Conservation (phyloP, 2,797 vertebrate species). For the Helicolenus hilgendorfi region DNA sequence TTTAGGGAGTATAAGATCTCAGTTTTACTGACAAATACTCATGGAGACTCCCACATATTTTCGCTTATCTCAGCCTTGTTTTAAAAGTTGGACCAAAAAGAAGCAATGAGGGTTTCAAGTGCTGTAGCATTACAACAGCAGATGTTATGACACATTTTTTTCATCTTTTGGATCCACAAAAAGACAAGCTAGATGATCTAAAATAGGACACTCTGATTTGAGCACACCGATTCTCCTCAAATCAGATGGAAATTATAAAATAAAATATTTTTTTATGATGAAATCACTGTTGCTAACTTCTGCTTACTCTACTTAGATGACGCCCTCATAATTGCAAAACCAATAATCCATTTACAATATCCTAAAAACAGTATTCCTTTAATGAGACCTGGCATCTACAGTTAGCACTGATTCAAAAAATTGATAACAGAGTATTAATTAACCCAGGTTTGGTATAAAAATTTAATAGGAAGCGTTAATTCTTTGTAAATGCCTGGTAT, state of each 20-base stretch:
- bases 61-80: not conserved
- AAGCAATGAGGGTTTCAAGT: not conserved
- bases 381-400: constrained; percentile 76
- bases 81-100: not conserved
- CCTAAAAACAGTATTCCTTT: constrained; percentile 60
- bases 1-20: not conserved
- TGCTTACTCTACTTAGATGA: not conserved
- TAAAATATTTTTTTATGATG: not conserved
- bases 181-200: not conserved
- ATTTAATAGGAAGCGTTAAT: constrained; percentile 89
- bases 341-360: not conserved
- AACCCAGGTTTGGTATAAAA: not conserved
- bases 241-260: not conserved
- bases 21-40: not conserved
- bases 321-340: not conserved
- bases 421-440: constrained; percentile 2
- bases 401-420: constrained; percentile 32
- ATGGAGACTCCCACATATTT: not conserved
- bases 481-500: constrained; percentile 89
- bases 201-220: not conserved
- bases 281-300: not conserved
- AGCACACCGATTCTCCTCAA: not conserved
- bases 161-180: not conserved
- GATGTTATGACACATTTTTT: not conserved
- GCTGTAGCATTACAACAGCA: not conserved